phyloP scores from a whole-genome alignment of 2,888 invertebrate genomes.

The Timandra comae region DNA sequence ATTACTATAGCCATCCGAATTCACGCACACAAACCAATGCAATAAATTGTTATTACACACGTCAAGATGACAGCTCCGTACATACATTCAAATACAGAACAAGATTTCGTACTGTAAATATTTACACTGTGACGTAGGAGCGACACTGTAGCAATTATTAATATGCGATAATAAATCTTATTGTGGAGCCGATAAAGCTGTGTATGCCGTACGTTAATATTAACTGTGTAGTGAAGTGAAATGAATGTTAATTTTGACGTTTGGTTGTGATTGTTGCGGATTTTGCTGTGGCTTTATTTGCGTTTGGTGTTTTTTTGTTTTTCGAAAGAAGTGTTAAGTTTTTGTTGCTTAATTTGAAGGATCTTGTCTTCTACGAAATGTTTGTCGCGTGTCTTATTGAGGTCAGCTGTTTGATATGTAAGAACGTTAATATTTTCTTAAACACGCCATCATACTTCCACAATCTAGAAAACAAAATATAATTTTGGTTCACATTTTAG shows the following conservation, averaged over 20 bases:
- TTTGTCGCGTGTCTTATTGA: too few species aligned
- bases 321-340: too few species aligned
- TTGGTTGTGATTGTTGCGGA: constrained; percentile 15
- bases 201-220: constrained; percentile 15
- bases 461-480: too few species aligned
- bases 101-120: constrained; percentile 31
- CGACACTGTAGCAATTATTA: constrained; percentile 1
- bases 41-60: background rate
- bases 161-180: constrained; percentile 20
- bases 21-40: too few species aligned
- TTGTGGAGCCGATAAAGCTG: constrained; percentile 12
- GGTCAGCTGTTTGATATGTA: too few species aligned
- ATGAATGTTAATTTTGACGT: constrained; percentile 21
- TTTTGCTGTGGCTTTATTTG: constrained; percentile 7
- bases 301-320: background rate
- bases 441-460: too few species aligned
- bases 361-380: too few species aligned
- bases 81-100: constrained; percentile 26
- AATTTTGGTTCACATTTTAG: too few species aligned
- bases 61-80: constrained; percentile 10
- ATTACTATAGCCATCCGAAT: background rate
- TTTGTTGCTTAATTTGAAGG: too few species aligned
- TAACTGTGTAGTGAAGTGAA: constrained; percentile 13
- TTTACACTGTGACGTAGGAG: constrained; percentile 27
- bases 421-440: too few species aligned